A percentile compares a stretch with the other conserved stretches of the same genome.
Conservation (phyloP, 2,113 vertebrate species). For the Sapayoa aenigma region DNA sequence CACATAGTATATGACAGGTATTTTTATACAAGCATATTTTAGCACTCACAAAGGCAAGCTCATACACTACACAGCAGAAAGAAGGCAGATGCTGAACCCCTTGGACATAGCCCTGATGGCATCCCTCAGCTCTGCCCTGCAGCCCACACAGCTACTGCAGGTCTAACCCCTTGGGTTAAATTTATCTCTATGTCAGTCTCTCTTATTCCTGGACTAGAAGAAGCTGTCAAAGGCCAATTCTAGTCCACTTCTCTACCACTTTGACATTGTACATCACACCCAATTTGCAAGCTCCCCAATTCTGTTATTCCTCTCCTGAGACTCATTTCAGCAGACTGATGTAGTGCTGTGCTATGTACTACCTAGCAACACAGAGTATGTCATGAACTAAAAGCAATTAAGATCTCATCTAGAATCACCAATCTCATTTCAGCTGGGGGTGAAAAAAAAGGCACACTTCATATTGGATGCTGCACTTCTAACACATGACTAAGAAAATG, state of each 20-base stretch:
- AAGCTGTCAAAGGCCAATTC: neutral
- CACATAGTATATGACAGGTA: neutral
- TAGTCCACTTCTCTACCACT: neutral
- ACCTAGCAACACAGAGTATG: slow-evolving; percentile 30
- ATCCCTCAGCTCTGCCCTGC: neutral
- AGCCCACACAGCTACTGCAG: neutral
- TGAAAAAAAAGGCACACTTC: neutral
- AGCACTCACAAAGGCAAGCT: neutral
- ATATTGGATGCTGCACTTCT: neutral
- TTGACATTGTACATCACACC: neutral
- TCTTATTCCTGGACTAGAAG: neutral
- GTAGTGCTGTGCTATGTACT: neutral
- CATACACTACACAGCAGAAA: neutral
- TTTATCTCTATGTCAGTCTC: neutral
- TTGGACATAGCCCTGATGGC: neutral
- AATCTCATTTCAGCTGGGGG: neutral
- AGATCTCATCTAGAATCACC: slow-evolving; percentile 7
- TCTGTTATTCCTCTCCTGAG: neutral
- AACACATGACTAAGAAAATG: neutral
- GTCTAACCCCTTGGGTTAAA: neutral
- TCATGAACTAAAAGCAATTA: slow-evolving; percentile 42
- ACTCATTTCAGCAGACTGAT: neutral
- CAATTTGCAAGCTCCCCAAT: slow-evolving; percentile 10
- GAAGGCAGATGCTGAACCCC: neutral
- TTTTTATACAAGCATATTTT: neutral